Conservation (phyloP, 1,140 invertebrate genomes). For the Cotesia vestalis region DNA sequence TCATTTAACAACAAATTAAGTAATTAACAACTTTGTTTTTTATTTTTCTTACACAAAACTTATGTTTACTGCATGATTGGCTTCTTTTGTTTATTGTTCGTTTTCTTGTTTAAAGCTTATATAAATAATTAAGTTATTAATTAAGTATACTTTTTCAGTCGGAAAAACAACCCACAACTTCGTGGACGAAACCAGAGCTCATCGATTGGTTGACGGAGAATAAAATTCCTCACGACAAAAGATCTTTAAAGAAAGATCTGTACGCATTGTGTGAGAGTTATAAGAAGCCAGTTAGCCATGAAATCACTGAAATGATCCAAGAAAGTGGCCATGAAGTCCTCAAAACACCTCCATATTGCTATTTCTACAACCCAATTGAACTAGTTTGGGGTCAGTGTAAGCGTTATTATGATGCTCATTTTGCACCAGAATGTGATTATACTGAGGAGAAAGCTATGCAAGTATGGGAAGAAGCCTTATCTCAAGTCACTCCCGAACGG, state of each 20-base stretch:
- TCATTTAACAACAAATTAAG: too few relatives aligned
- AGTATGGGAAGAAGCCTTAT: background rate
- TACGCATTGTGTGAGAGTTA: background rate
- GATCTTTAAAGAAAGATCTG: background rate
- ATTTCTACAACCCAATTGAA: constrained; percentile 57
- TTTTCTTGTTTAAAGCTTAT: too few relatives aligned
- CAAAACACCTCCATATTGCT: constrained; percentile 55
- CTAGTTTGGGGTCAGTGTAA: constrained; percentile 53
- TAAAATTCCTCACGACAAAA: background rate
- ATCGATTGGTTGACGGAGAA: background rate
- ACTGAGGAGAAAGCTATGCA: background rate
- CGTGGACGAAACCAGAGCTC: background rate
- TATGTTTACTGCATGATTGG: too few relatives aligned
- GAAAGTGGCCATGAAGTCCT: constrained; percentile 39
- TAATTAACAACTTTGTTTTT: too few relatives aligned
- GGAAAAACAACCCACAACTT: background rate
- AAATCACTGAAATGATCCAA: background rate
- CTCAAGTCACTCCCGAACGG: background rate
- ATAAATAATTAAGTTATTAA: too few relatives aligned
- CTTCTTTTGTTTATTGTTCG: too few relatives aligned
- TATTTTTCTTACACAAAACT: too few relatives aligned
- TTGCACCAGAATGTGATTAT: background rate
- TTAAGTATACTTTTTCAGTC: constrained; percentile 43
- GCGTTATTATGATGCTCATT: constrained; percentile 21
- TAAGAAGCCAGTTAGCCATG: background rate